Percentiles rank a stretch among this genome's conserved stretches.
Conservation (phyloP, 2,888 invertebrate species). For the Caenorhabditis doughertyi region DNA sequence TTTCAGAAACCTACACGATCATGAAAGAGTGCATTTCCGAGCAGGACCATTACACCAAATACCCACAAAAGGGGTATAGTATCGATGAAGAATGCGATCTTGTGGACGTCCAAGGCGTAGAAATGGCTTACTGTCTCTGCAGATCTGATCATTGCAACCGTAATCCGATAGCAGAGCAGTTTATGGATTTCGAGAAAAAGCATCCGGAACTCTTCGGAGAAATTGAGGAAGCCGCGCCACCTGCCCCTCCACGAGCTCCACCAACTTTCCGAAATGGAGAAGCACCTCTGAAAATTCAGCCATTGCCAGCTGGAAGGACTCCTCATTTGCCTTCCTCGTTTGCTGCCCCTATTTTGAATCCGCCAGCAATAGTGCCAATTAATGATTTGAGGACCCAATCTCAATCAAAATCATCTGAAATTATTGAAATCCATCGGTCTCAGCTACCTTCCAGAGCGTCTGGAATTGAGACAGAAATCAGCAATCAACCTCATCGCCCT, state of each 20-base stretch:
- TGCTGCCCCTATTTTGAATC: conserved; percentile 66
- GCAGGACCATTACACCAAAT: conserved; percentile 75
- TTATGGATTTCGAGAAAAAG: conserved; percentile 77
- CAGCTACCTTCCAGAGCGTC: conserved; percentile 49
- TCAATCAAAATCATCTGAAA: conserved; percentile 47
- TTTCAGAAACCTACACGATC: conserved; percentile 78
- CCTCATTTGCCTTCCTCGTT: conserved; percentile 43
- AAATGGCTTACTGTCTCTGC: conserved; percentile 79
- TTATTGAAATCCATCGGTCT: conserved; percentile 58
- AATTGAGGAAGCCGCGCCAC: conserved; percentile 40
- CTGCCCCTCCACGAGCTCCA: conserved; percentile 33
- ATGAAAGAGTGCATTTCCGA: conserved; percentile 81
- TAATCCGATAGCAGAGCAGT: conserved; percentile 77
- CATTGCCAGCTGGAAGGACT: conserved; percentile 27
- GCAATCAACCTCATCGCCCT: conserved; percentile 35
- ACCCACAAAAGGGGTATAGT: conserved; percentile 75
- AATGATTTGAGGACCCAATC: conserved; percentile 68
- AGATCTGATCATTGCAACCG: conserved; percentile 71
- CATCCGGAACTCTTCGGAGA: conserved; percentile 76
- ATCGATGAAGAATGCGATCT: conserved; percentile 79
- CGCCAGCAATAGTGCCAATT: conserved; percentile 71
- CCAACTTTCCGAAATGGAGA: conserved; percentile 34
- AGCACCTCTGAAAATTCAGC: conserved; percentile 60
- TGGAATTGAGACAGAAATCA: conserved; percentile 60
- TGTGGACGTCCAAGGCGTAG: conserved; percentile 73